These are phyloP conservation scores for Proisotoma minuta DNA, from an alignment of 2,888 invertebrate genomes.

Conservation along the genomic window DNA sequence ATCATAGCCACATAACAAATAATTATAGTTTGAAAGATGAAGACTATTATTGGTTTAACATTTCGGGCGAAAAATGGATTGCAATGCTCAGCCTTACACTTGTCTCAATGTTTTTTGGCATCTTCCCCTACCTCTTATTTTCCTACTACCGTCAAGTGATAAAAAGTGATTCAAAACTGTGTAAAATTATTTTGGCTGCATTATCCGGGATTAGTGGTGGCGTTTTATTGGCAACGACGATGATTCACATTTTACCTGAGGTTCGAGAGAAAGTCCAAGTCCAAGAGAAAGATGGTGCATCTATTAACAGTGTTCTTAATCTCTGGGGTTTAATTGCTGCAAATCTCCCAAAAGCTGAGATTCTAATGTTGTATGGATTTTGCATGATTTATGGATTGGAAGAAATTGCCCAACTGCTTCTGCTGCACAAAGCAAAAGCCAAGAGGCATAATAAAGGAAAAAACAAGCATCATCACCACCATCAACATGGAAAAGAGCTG, in stretches of 20 bases:
- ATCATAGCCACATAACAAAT: too few species aligned
- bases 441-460: neutral
- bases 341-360: conserved; percentile 25
- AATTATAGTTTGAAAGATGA: too few species aligned
- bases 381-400: conserved; percentile 33
- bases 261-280: conserved; percentile 52
- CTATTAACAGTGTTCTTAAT: neutral
- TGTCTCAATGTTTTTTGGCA: neutral
- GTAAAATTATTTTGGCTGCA: conserved; percentile 56
- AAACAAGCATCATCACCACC: neutral
- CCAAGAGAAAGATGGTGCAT: neutral
- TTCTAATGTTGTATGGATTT: conserved; percentile 32
- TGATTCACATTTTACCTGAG: conserved; percentile 75
- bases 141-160: neutral
- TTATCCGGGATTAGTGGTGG: conserved; percentile 75
- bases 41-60: too few species aligned
- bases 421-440: conserved; percentile 12
- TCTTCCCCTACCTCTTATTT: neutral
- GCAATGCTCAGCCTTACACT: neutral
- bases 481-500: neutral
- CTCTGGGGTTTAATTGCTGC: neutral
- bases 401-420: conserved; percentile 35
- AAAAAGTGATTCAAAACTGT: neutral
- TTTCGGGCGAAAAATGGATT: neutral
- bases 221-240: conserved; percentile 56